These are phyloP conservation scores for Tetrapedia diversipes DNA, from an alignment of 2,888 invertebrate species.

Conservation along the genomic window DNA sequence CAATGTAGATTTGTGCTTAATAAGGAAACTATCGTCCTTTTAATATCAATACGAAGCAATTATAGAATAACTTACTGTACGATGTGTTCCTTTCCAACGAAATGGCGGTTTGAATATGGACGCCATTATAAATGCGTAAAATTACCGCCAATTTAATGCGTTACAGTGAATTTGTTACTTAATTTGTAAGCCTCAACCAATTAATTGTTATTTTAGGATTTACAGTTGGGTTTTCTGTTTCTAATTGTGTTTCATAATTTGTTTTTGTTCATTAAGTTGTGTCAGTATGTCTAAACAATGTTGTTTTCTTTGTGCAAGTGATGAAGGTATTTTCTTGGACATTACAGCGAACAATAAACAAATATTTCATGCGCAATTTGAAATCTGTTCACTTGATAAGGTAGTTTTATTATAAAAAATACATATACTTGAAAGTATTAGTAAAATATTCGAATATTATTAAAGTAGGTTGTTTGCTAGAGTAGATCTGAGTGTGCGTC, in stretches of 20 bases:
- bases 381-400: slow-evolving; percentile 75
- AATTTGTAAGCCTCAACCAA: neutral
- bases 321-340: slow-evolving; percentile 79
- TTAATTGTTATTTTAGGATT: neutral
- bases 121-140: slow-evolving; percentile 43
- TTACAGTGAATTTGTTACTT: slow-evolving; percentile 9
- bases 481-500: slow-evolving; percentile 15
- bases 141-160: slow-evolving; percentile 59
- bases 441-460: neutral
- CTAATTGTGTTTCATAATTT: neutral
- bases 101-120: too few species aligned
- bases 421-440: neutral
- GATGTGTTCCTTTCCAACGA: too few species aligned
- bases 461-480: slow-evolving; percentile 4
- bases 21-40: too few species aligned
- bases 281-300: slow-evolving; percentile 69
- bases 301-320: slow-evolving; percentile 79
- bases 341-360: slow-evolving; percentile 70
- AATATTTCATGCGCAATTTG: slow-evolving; percentile 68
- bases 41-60: too few species aligned
- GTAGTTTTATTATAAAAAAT: slow-evolving; percentile 58
- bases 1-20: too few species aligned
- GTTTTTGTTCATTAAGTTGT: slow-evolving; percentile 7
- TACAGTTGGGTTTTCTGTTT: neutral
- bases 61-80: too few species aligned